Conservation (phyloP, 64 coral and sea anemone species). For the Astreopora myriophthalma region DNA sequence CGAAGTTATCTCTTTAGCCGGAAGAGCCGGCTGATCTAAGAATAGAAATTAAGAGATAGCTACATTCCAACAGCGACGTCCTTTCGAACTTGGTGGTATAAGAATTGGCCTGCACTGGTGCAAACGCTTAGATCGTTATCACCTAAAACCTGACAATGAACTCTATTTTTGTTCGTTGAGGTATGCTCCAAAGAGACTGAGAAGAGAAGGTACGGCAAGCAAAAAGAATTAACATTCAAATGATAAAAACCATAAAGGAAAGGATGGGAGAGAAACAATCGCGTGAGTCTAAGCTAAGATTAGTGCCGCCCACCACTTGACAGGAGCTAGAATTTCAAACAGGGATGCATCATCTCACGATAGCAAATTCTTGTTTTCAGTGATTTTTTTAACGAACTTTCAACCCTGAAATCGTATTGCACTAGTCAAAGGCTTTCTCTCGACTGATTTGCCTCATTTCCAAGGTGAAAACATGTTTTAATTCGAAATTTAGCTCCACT, state of each 20-base stretch:
- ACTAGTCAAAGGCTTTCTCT: background rate
- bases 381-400: background rate
- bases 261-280: background rate
- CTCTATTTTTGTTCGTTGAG: background rate
- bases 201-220: background rate
- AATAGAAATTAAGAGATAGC: background rate
- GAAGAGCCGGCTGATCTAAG: background rate
- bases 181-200: too few relatives aligned
- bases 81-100: background rate
- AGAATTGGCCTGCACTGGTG: background rate
- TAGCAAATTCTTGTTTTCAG: background rate
- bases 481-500: background rate
- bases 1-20: background rate
- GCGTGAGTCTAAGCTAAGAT: constrained; percentile 9
- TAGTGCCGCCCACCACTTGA: background rate
- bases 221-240: background rate
- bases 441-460: background rate
- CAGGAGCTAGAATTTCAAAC: background rate
- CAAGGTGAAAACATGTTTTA: background rate
- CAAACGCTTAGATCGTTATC: too few relatives aligned
- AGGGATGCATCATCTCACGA: background rate
- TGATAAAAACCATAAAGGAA: background rate
- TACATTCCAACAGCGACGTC: background rate
- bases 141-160: too few relatives aligned
- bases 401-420: background rate